Evolutionary conservation across 2,797 vertebrate genomes (phyloP), one percentile per base, ranked within the genome.

Genomic region (Vultur gryphus): DNA sequence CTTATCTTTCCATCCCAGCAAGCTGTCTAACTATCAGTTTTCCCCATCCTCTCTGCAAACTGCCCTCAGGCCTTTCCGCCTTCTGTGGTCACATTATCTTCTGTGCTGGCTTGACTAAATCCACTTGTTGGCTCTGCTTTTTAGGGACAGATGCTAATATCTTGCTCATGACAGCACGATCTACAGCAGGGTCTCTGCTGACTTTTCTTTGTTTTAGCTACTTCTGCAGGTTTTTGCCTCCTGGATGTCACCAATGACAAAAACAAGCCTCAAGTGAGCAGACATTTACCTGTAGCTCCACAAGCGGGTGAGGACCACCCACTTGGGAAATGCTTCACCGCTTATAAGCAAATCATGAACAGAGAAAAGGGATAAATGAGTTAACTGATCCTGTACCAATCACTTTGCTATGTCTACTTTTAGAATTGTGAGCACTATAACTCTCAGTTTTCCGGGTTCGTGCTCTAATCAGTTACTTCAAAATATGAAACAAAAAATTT

Each of bases 391-490:
- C 46, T 75, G 35, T 69, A 7, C 43, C 58, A 84, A 65, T 71
- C 80, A 64, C 62, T 87, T 80, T 69, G 25, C 54, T 70, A 21
- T 18, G 23, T 55, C 87, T 92, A 17, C 90, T 91, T 81, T 93
- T 80, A 95, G 89, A 90, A 96, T 18, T 93, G 92, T 92, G 87
- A 94, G 83, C 20, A 23, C 80, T 89, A 64, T 52, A 94, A 93
- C 82, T 89, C 87, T 84, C 51, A 6, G 31, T 96, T 94, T 70
- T 59, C 89, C 91, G 96, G 87, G 75, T 87, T 73, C 87, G 76
- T 93, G 76, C 55, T 72, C 67, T 79, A 39, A 84, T 79, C 82
- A 73, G 39, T 91, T 84, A 91, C 58, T 94, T 92, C 29, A 48
- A 89, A 85, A 78, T n/a, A 89, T 10, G 43, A 80, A 87, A 84